A percentile compares a stretch with the other conserved stretches of the same genome.
Evolutionary conservation across 2,888 invertebrate species (phyloP).

Genomic region (Eupithecia dodoneata): DNA sequence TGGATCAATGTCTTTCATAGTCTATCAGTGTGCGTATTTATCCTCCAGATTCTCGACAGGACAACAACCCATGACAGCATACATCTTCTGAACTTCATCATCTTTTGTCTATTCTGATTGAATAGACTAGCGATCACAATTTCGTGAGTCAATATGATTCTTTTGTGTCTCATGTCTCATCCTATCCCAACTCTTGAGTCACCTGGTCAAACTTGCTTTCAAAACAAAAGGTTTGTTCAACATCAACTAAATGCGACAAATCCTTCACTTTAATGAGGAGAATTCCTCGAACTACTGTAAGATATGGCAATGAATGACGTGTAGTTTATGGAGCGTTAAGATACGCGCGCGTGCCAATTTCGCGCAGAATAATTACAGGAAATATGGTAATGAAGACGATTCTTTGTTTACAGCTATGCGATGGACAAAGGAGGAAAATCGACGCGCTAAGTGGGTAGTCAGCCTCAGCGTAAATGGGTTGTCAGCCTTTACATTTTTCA

Average conservation of each 20-base stretch:
- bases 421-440: constrained; percentile 37
- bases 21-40: neutral
- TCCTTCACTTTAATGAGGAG: constrained; percentile 14
- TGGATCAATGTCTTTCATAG: too few species aligned
- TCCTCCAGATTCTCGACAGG: neutral
- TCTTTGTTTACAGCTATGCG: constrained; percentile 36
- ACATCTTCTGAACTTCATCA: neutral
- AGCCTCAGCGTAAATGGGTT: constrained; percentile 18
- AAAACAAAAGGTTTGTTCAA: constrained; percentile 4
- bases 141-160: neutral
- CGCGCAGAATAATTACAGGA: constrained; percentile 43
- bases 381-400: constrained; percentile 38
- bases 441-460: constrained; percentile 21
- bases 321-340: constrained; percentile 35
- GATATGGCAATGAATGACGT: constrained; percentile 34
- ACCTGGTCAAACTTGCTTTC: neutral
- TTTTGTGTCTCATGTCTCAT: neutral
- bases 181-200: neutral
- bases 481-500: constrained; percentile 18
- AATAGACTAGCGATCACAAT: neutral
- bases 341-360: constrained; percentile 43
- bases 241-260: constrained; percentile 16
- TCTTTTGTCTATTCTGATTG: neutral
- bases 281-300: constrained; percentile 35
- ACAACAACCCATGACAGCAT: neutral